Conservation (phyloP, 2,113 vertebrate species). For the Poeciliopsis occidentalis region DNA sequence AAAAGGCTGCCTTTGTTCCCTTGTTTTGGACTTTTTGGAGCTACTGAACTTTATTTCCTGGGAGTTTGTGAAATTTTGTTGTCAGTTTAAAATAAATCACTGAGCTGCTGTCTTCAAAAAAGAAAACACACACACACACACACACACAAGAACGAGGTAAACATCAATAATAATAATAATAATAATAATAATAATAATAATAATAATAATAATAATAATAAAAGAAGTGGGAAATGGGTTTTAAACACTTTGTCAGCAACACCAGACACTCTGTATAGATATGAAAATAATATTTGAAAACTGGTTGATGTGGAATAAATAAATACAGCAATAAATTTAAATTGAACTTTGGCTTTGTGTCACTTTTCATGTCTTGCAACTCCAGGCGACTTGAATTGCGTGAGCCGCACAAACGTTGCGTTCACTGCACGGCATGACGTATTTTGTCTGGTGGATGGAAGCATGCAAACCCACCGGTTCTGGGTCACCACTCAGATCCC, state of each 20-base stretch:
- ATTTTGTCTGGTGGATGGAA: background rate
- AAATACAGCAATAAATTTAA: background rate
- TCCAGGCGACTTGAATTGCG: background rate
- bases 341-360: background rate
- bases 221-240: too few species aligned
- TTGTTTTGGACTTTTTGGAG: conserved; percentile 16
- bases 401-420: background rate
- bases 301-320: background rate
- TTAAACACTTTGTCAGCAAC: too few species aligned
- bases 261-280: background rate
- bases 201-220: too few species aligned
- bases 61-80: conserved; percentile 1
- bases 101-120: too few species aligned
- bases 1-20: conserved; percentile 69
- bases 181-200: too few species aligned
- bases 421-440: too few species aligned
- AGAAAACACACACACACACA: too few species aligned
- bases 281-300: background rate
- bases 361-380: background rate
- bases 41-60: background rate
- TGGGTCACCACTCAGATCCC: conserved; percentile 35
- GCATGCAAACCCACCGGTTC: conserved; percentile 29
- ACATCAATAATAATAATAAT: too few species aligned
- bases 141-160: too few species aligned
- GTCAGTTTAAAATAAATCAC: too few species aligned